Conservation (phyloP, 2,797 vertebrate genomes). For the Xyrichtys novacula region DNA sequence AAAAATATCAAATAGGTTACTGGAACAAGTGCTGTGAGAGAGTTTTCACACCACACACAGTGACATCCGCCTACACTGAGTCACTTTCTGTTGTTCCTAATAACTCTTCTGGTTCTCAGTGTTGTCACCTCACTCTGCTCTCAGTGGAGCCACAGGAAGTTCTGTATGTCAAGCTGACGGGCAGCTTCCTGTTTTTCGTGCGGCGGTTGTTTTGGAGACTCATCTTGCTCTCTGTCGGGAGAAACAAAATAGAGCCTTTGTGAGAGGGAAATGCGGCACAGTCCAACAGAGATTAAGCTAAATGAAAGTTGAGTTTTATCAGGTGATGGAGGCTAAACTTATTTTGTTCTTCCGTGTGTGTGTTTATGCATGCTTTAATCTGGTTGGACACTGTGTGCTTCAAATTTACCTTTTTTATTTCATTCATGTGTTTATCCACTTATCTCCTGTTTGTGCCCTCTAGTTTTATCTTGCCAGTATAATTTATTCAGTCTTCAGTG, state of each 20-base stretch:
- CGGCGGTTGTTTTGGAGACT: conserved; percentile 49
- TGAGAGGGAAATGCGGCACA: conserved; percentile 2
- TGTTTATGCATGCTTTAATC: conserved; percentile 8
- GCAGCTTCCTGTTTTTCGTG: conserved; percentile 78
- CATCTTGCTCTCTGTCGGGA: conserved; percentile 44
- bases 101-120: conserved; percentile 2
- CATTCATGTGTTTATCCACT: conserved; percentile 17
- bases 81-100: background rate
- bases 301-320: conserved; percentile 28
- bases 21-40: background rate
- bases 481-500: conserved; percentile 40
- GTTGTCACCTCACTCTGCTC: conserved; percentile 30
- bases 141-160: conserved; percentile 70
- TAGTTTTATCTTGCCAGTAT: conserved; percentile 26
- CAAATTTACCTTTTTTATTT: conserved; percentile 1
- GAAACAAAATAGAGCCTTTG: conserved; percentile 25
- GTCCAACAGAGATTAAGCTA: conserved; percentile 1
- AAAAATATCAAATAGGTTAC: too few species aligned
- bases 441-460: conserved; percentile 1
- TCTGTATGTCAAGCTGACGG: conserved; percentile 54
- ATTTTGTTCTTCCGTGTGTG: conserved; percentile 7
- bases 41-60: conserved; percentile 3
- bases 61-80: background rate
- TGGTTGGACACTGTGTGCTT: background rate
- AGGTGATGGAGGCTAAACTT: background rate